Conservation (phyloP, 2,113 vertebrate genomes). For the Neolamprologus kungweensis region DNA sequence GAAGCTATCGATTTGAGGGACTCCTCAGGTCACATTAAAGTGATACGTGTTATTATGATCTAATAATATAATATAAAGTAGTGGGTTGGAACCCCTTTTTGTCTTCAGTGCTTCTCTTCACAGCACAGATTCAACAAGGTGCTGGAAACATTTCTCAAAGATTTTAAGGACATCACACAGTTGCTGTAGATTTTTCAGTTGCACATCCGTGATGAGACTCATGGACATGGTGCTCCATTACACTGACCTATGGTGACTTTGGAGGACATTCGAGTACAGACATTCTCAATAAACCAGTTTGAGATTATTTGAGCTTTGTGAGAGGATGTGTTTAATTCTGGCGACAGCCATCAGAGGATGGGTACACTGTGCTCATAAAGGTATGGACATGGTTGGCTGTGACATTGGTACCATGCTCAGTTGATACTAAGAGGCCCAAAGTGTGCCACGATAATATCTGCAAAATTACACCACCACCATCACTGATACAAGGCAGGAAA, state of each 20-base stretch:
- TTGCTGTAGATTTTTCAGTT: not conserved
- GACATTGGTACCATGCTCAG: not conserved
- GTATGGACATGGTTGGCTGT: not conserved
- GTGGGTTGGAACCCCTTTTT: not conserved
- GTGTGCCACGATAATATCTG: not conserved
- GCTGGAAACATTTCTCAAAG: not conserved
- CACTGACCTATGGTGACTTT: not conserved
- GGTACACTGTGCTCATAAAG: not conserved
- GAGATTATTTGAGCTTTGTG: not conserved
- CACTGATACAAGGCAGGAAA: not conserved
- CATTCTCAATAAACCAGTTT: not conserved
- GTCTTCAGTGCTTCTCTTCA: not conserved
- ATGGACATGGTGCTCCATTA: not conserved
- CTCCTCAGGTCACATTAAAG: not conserved
- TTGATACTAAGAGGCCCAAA: not conserved
- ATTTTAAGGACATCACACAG: not conserved
- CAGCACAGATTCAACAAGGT: not conserved
- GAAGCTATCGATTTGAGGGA: not conserved
- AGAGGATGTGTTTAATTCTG: not conserved
- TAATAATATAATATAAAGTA: not conserved
- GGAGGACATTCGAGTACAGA: rapidly evolving
- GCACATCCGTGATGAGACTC: not conserved
- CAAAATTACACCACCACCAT: not conserved
- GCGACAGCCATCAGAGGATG: not conserved
- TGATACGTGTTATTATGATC: not conserved